Percentiles rank a stretch among this genome's conserved stretches.
Evolutionary conservation across 2,113 vertebrate species (phyloP).

Genomic region (Ellobius talpinus): DNA sequence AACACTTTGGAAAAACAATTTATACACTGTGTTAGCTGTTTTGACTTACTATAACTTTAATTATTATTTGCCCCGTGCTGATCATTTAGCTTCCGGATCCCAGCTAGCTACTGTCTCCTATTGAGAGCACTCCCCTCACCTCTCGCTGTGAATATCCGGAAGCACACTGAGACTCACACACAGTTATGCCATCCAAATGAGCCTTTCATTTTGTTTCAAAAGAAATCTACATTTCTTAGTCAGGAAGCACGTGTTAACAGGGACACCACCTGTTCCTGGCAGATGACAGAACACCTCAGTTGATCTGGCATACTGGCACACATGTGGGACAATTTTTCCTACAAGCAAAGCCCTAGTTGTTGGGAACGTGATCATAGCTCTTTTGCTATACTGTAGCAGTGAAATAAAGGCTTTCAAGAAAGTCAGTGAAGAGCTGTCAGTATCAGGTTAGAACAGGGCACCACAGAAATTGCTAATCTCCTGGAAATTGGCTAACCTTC

Average conservation of each 20-base stretch:
- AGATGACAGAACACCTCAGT: not conserved
- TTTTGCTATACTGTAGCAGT: not conserved
- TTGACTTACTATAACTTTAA: not conserved
- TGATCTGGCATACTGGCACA: not conserved
- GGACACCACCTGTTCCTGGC: not conserved
- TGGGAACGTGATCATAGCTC: not conserved
- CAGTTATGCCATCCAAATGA: not conserved
- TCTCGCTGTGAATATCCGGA: not conserved
- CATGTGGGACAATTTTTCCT: not conserved
- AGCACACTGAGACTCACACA: not conserved
- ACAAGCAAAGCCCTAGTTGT: not conserved
- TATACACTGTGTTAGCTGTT: not conserved
- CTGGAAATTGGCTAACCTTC: slow-evolving; percentile 27
- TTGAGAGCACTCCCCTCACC: not conserved
- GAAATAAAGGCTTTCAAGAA: slow-evolving; percentile 20
- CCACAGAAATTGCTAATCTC: slow-evolving; percentile 8
- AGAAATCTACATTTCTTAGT: not conserved
- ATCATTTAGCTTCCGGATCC: not conserved
- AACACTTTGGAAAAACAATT: not conserved
- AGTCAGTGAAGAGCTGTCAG: not conserved
- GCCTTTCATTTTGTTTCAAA: not conserved
- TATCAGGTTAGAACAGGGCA: not conserved
- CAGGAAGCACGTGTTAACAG: not conserved
- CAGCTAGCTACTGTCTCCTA: not conserved
- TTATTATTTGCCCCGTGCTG: not conserved